phyloP scores from a whole-genome alignment of 1,140 invertebrate species.

The Saxidomus purpurata region DNA sequence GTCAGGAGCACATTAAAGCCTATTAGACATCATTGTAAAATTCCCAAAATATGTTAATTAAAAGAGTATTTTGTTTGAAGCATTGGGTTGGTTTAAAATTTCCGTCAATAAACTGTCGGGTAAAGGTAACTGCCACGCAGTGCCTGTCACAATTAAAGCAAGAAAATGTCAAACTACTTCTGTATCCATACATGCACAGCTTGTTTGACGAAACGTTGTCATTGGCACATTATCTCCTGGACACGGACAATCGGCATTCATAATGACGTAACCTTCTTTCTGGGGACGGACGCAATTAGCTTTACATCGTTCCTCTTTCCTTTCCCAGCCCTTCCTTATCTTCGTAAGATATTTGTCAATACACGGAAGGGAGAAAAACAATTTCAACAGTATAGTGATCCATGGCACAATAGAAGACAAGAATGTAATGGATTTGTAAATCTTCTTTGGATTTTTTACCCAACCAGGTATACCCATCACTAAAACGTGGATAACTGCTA shows the following conservation, averaged over 20 bases:
- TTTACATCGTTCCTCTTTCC: slow-evolving; percentile 59
- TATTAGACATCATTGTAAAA: too few relatives aligned
- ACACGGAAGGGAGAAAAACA: slow-evolving; percentile 75
- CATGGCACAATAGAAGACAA: slow-evolving; percentile 77
- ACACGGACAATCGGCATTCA: not conserved
- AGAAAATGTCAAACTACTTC: slow-evolving; percentile 10
- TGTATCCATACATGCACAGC: not conserved
- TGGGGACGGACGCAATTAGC: slow-evolving; percentile 61
- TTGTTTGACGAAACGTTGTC: not conserved
- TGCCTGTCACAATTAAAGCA: too few relatives aligned
- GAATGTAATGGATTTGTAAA: slow-evolving; percentile 77
- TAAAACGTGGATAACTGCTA: slow-evolving; percentile 78
- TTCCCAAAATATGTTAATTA: too few relatives aligned
- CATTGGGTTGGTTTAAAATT: too few relatives aligned
- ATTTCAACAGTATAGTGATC: slow-evolving; percentile 75
- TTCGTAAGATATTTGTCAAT: slow-evolving; percentile 73
- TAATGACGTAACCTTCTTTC: slow-evolving; percentile 50
- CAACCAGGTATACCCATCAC: slow-evolving; percentile 80
- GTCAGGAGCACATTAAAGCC: too few relatives aligned
- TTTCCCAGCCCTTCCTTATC: slow-evolving; percentile 79
- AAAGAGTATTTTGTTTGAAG: too few relatives aligned
- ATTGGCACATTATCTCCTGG: slow-evolving; percentile 21
- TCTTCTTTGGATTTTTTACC: slow-evolving; percentile 66
- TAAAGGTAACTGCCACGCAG: too few relatives aligned
- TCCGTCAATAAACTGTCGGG: too few relatives aligned